phyloP scores from a whole-genome alignment of 2,888 invertebrate genomes.

The Scelioninae gen. 1 region DNA sequence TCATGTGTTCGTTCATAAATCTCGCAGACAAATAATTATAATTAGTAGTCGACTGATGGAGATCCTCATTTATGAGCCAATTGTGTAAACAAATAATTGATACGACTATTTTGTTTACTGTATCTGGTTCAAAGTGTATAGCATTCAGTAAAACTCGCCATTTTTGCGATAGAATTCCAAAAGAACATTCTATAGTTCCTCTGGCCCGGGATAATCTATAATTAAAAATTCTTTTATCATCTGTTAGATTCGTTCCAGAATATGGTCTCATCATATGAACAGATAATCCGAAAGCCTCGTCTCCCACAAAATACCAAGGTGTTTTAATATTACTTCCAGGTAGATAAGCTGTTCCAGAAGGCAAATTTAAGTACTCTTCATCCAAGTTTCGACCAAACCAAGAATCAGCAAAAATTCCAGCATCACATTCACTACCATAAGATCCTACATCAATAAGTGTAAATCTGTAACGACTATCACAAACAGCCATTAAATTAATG shows the following conservation, averaged over 20 bases:
- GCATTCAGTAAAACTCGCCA: neutral
- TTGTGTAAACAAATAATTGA: conserved; percentile 53
- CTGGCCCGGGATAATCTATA: neutral
- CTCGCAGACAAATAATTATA: too few relatives aligned
- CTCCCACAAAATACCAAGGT: neutral
- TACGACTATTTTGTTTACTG: conserved; percentile 39
- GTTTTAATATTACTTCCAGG: neutral
- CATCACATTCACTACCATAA: conserved; percentile 63
- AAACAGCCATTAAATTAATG: conserved; percentile 64
- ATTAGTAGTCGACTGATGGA: too few relatives aligned
- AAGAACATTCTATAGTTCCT: neutral
- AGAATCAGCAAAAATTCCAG: conserved; percentile 46
- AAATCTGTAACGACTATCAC: conserved; percentile 67
- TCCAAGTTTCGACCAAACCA: conserved; percentile 56
- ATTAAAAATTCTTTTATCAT: neutral
- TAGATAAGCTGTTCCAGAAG: neutral
- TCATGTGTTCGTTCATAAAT: too few relatives aligned
- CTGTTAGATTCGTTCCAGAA: neutral
- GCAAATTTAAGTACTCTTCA: too few relatives aligned
- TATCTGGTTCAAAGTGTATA: conserved; percentile 43
- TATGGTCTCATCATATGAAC: neutral
- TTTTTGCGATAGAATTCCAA: neutral
- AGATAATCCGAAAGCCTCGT: neutral
- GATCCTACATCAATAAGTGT: conserved; percentile 59
- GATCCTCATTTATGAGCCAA: conserved; percentile 18